A percentile compares a stretch with the other conserved stretches of the same genome.
phyloP scores from a whole-genome alignment of 2,797 vertebrate genomes.

The Anolis apletophallus region DNA sequence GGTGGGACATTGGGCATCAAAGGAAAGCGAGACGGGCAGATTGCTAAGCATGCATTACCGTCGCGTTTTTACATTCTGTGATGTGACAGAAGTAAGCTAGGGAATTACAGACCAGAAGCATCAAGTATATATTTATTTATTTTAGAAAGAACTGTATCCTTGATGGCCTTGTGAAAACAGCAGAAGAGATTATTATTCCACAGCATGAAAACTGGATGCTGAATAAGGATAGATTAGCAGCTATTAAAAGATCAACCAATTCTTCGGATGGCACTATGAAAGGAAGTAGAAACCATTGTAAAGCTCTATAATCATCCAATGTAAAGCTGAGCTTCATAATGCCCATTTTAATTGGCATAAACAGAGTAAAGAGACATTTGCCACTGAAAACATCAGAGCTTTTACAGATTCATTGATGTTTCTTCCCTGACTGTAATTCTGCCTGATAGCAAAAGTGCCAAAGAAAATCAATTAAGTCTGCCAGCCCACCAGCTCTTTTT shows the following conservation, averaged over 20 bases:
- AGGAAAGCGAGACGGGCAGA: background rate
- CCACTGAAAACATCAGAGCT: background rate
- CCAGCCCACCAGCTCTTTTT: background rate
- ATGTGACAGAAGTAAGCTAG: background rate
- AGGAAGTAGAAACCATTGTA: background rate
- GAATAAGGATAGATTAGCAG: background rate
- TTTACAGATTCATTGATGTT: background rate
- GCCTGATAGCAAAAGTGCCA: background rate
- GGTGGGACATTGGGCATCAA: background rate
- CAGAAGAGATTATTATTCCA: background rate
- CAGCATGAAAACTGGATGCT: background rate
- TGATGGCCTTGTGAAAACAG: background rate
- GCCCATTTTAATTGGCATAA: background rate
- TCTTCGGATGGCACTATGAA: background rate
- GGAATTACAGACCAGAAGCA: background rate
- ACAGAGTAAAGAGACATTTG: background rate
- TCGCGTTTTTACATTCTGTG: background rate
- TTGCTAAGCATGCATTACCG: no score
- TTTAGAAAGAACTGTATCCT: background rate
- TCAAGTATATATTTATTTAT: background rate
- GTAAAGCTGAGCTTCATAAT: background rate
- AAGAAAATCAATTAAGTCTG: background rate
- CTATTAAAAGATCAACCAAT: constrained; percentile 6
- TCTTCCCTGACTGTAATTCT: background rate
- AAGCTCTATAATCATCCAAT: background rate